Base-by-base conservation (phyloP, 2,888 invertebrate species). In the Chesias legatella region DNA sequence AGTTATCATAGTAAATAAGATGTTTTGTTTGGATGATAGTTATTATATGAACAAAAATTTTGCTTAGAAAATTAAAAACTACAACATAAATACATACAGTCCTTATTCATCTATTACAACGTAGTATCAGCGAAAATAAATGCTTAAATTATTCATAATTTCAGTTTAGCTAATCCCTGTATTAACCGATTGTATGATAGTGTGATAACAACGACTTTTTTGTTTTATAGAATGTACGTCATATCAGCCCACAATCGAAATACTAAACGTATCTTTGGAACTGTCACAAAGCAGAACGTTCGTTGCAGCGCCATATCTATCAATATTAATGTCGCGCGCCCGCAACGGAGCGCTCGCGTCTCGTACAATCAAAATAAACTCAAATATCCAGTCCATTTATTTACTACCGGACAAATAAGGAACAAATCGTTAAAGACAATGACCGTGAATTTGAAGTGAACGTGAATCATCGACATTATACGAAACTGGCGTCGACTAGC, bases 321-420 rank as follows among this genome's bases (percentile, higher is more conserved):
- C 41, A 59, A 66, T 69, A 69, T 60, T 73, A 56, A 58, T 60
- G 53, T 55, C 51, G 60, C 55, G 58, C 48, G 43, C 39, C 38
- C 37, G 56, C 44, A 42, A 37, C 57, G 37, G 51, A 40, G 48
- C 67, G 58, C 68, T 60, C 73, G 71, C 45, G 63, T 59, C 44
- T 30, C 30, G 10, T 26, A 28, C 6, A 35, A 24, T 10, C 24
- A 8, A 36, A 27, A 26, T 27, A 36, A 42, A 39, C 10, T 13
- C 27, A 35, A 24, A 23, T 17, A 17, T 2, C n/a, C 26, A 39
- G 43, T 41, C 34, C 8, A 33, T 43, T 40, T 42, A 30, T 37
- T 30, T 20, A 20, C 10, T 13, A 29, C 21, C 34, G 26, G 29
- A 9, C 11, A 28, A 21, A 23, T 32, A 33, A 29, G 26, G 7